Percentiles rank a stretch among this genome's conserved stretches.
These are phyloP conservation scores for Ctenopoma multispine DNA, from an alignment of 2,797 vertebrate genomes.

Conservation along the genomic window DNA sequence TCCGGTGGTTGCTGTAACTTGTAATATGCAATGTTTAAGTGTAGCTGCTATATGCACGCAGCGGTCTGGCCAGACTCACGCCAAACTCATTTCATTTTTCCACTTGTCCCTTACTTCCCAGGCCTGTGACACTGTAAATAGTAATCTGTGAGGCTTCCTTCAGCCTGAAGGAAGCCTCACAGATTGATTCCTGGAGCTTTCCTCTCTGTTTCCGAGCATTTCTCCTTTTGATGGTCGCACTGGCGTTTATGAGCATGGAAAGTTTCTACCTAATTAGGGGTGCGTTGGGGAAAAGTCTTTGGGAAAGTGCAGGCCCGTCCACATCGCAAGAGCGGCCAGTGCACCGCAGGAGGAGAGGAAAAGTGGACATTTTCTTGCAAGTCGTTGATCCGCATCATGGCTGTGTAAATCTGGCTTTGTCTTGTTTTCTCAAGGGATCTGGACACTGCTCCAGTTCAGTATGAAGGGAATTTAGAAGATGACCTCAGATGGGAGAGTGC, in stretches of 20 bases:
- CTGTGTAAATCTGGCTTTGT: conserved; percentile 56
- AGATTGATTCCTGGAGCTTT: conserved; percentile 79
- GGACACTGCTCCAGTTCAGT: conserved; percentile 43
- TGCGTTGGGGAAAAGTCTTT: conserved; percentile 66
- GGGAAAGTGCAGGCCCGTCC: conserved; percentile 57
- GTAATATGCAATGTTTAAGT: conserved; percentile 50
- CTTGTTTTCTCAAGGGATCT: conserved; percentile 41
- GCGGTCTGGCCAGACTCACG: conserved; percentile 67
- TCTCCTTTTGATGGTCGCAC: conserved; percentile 73
- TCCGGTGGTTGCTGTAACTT: conserved; percentile 37
- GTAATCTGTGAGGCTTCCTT: conserved; percentile 68
- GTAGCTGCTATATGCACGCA: conserved; percentile 55
- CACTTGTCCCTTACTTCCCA: conserved; percentile 59
- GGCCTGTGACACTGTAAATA: conserved; percentile 72
- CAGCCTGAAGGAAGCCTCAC: conserved; percentile 39
- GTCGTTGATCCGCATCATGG: conserved; percentile 61
- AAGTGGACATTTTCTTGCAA: conserved; percentile 51
- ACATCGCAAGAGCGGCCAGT: conserved; percentile 55
- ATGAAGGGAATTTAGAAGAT: conserved; percentile 39
- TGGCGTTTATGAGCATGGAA: conserved; percentile 77
- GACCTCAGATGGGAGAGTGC: conserved; percentile 50
- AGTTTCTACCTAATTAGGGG: conserved; percentile 79
- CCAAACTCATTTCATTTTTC: conserved; percentile 66
- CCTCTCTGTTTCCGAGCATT: conserved; percentile 74
- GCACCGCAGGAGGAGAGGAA: conserved; percentile 56